A percentile compares a stretch with the other conserved stretches of the same genome.
Evolutionary conservation across 2,888 invertebrate genomes (phyloP).

Genomic region (Silvanus unidentatus): DNA sequence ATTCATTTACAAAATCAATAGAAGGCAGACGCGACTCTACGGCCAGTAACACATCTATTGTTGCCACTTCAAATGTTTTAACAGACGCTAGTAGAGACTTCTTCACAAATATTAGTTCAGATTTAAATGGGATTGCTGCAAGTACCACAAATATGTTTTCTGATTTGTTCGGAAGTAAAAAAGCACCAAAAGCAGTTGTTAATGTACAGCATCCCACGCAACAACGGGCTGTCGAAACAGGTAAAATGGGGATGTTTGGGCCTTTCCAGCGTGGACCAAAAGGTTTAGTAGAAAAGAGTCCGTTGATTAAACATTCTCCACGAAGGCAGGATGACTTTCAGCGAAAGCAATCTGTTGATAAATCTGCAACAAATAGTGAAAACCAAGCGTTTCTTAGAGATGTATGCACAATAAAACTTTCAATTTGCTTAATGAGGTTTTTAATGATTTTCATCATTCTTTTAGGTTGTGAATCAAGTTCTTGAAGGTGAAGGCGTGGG

Average conservation of each 20-base stretch:
- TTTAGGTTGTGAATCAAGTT: slow-evolving; percentile 71
- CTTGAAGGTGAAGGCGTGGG: slow-evolving; percentile 91
- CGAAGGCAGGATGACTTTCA: slow-evolving; percentile 62
- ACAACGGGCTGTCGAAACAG: slow-evolving; percentile 39
- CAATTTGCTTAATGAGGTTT: slow-evolving; percentile 1
- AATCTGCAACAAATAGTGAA: slow-evolving; percentile 74
- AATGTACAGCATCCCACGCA: slow-evolving; percentile 35
- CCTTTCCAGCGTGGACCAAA: slow-evolving; percentile 74
- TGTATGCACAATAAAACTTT: slow-evolving; percentile 48
- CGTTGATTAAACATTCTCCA: slow-evolving; percentile 77
- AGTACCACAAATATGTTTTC: slow-evolving; percentile 93
- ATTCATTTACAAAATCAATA: slow-evolving; percentile 38
- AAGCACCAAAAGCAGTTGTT: slow-evolving; percentile 28
- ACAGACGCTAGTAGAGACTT: slow-evolving; percentile 71
- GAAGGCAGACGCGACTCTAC: slow-evolving; percentile 55
- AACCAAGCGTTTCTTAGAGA: slow-evolving; percentile 93
- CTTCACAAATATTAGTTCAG: slow-evolving; percentile 86
- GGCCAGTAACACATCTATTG: slow-evolving; percentile 55
- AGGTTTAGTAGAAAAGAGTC: slow-evolving; percentile 83
- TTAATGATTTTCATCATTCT: no score
- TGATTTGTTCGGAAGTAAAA: slow-evolving; percentile 81
- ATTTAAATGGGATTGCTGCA: slow-evolving; percentile 86
- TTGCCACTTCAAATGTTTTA: slow-evolving; percentile 57
- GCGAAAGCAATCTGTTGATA: slow-evolving; percentile 61
- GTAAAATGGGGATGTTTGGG: slow-evolving; percentile 59